Percentiles rank a stretch among this genome's conserved stretches.
These are phyloP conservation scores for Euplagia quadripunctaria DNA, from an alignment of 2,888 invertebrate species.

Conservation along the genomic window DNA sequence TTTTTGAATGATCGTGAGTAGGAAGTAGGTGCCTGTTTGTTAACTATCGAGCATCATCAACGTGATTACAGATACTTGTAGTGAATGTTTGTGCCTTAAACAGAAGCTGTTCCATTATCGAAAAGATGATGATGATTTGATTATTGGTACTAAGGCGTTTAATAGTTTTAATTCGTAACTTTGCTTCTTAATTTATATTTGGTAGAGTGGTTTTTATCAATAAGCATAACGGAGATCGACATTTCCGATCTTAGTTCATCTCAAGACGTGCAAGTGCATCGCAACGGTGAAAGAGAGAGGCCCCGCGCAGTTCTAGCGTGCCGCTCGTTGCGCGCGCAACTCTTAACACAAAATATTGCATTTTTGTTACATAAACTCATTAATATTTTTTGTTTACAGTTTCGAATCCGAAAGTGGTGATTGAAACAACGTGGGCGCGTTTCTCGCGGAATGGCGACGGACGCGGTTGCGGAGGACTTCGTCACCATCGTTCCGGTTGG, in stretches of 20 bases:
- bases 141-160: slow-evolving; percentile 1
- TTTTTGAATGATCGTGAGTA: slow-evolving; percentile 68
- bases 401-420: slow-evolving; percentile 69
- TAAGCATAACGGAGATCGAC: slow-evolving; percentile 50
- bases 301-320: slow-evolving; percentile 69
- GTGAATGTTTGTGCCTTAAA: slow-evolving; percentile 36
- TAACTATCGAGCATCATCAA: slow-evolving; percentile 41
- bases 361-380: slow-evolving; percentile 78
- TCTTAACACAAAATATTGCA: slow-evolving; percentile 61
- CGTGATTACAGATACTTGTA: slow-evolving; percentile 34
- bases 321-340: slow-evolving; percentile 67
- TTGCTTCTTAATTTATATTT: slow-evolving; percentile 42
- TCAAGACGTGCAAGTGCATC: slow-evolving; percentile 68
- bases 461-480: slow-evolving; percentile 83
- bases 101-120: slow-evolving; percentile 30
- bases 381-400: slow-evolving; percentile 79
- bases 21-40: slow-evolving; percentile 59
- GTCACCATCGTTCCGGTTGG: slow-evolving; percentile 88
- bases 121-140: slow-evolving; percentile 26
- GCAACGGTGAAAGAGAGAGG: slow-evolving; percentile 82
- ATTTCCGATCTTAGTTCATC: slow-evolving; percentile 60
- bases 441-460: slow-evolving; percentile 83
- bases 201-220: slow-evolving; percentile 46
- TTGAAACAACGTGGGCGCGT: slow-evolving; percentile 67
- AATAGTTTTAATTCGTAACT: slow-evolving; percentile 22